Evolutionary conservation across 1,140 invertebrate species (phyloP), one percentile per base, ranked within the genome.

Genomic region (Phymorhynchus buccinoides): DNA sequence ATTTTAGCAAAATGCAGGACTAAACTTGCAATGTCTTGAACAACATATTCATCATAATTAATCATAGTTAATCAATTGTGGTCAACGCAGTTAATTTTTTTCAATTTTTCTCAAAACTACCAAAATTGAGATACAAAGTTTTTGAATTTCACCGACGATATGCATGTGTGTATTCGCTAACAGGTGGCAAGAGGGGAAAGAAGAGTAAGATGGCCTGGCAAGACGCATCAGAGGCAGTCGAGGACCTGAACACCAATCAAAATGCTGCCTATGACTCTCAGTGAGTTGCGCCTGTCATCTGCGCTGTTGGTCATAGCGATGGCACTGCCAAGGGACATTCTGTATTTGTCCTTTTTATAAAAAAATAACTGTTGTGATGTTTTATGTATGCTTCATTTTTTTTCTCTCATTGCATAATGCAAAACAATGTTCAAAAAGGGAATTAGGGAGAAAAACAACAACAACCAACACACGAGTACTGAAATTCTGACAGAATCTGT

Each of bases 361-460:
- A n/a, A n/a, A n/a, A n/a, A n/a, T n/a, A n/a, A n/a, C n/a, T n/a
- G 48, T 18, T 52, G 12, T 52, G 48, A 52, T 9, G 12, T 52
- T 78, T 78, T 78, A n/a, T 32, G 75, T 78, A 9, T 37, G 22
- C n/a, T 32, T 78, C 0, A 6, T 22, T 78, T n/a, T 9, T 35
- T 7, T 22, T 7, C 1, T 30, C 4, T 41, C 39, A 7, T 35
- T 27, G 1, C 12, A 22, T 7, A 27, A 78, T 30, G 77, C 18
- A 27, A 42, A 7, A 80, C n/a, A 18, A 32, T 6, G 44, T 32
- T n/a, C 14, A 37, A 56, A 56, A 32, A 32, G 44, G 32, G 30
- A 75, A n/a, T 80, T 37, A 71, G 85, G 30, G 78, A 83, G 48
- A 18, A 83, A 73, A n/a, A n/a, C n/a, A n/a, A n/a, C n/a, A n/a